Evolutionary conservation across 92 coral and sea anemone species (phyloP).

Genomic region (Porites rus): DNA sequence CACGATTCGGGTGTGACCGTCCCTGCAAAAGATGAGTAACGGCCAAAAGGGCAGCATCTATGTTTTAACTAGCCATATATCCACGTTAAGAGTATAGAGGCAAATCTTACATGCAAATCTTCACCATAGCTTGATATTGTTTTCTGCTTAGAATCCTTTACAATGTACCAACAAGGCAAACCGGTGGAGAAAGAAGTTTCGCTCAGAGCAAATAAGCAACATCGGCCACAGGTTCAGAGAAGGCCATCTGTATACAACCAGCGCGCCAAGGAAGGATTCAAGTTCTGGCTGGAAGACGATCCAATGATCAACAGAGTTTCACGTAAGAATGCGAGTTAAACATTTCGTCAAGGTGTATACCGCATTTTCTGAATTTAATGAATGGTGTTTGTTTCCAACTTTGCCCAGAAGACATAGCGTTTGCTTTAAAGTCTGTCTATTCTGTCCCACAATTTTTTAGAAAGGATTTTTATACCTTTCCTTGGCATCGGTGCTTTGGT

Average conservation of each 20-base stretch:
- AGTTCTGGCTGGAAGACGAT: constrained; percentile 87
- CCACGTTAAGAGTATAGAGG: background rate
- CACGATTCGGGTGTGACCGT: too few species aligned
- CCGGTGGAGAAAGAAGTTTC: constrained; percentile 19
- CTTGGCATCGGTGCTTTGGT: too few species aligned
- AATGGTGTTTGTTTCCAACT: too few species aligned
- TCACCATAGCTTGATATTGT: background rate
- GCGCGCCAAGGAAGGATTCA: constrained; percentile 88
- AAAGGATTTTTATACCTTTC: too few species aligned
- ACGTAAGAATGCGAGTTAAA: constrained; percentile 53
- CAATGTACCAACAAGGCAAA: constrained; percentile 74
- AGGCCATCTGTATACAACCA: constrained; percentile 80
- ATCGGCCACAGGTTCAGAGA: constrained; percentile 8
- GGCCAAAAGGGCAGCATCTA: too few species aligned
- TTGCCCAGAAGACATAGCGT: too few species aligned
- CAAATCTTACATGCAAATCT: background rate
- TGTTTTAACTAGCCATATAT: too few species aligned
- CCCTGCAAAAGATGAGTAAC: too few species aligned
- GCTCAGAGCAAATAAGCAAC: background rate
- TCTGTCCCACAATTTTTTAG: too few species aligned
- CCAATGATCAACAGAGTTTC: constrained; percentile 74
- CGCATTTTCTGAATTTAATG: too few species aligned
- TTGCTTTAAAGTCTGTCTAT: too few species aligned
- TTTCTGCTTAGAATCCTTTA: constrained; percentile 59
- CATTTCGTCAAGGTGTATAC: too few species aligned